Percentiles rank a stretch among this genome's conserved stretches.
These are phyloP conservation scores for Hyperoplus immaculatus DNA, from an alignment of 2,797 vertebrate species.

Conservation along the genomic window DNA sequence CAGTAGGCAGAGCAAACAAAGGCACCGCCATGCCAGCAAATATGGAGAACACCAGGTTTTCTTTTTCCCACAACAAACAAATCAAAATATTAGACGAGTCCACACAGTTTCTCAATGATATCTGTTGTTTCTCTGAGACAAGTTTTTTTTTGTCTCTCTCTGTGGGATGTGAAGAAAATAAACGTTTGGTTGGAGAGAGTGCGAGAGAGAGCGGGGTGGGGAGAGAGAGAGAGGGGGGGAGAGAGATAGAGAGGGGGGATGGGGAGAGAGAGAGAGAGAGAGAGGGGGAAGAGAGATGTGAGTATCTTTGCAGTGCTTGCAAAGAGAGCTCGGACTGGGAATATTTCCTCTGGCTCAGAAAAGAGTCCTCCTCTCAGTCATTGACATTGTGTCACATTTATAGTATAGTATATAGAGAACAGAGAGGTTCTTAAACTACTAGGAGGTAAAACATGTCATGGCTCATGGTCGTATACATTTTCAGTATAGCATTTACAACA, in stretches of 20 bases:
- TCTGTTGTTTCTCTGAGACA: neutral
- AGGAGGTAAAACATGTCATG: neutral
- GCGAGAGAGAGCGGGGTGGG: too few relatives aligned
- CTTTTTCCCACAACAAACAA: neutral
- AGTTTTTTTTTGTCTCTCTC: neutral
- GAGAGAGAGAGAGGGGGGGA: too few relatives aligned
- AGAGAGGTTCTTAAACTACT: neutral
- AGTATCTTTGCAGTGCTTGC: slow-evolving; percentile 47
- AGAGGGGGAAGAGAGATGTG: neutral
- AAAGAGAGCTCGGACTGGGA: slow-evolving; percentile 31
- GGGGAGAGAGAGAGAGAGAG: too few relatives aligned
- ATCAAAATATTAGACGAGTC: slow-evolving; percentile 4
- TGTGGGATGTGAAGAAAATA: slow-evolving; percentile 28
- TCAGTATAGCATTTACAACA: neutral
- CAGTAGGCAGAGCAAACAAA: slow-evolving; percentile 48
- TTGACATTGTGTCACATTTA: slow-evolving; percentile 26
- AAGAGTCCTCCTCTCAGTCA: neutral
- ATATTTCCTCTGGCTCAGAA: slow-evolving; percentile 8
- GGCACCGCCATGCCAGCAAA: slow-evolving; percentile 11
- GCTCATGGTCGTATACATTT: neutral
- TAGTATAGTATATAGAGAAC: neutral
- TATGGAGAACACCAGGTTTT: neutral
- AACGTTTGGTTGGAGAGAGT: slow-evolving; percentile 28
- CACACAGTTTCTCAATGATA: neutral
- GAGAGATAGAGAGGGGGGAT: too few relatives aligned